phyloP scores from a whole-genome alignment of 2,113 vertebrate species.

The human (Homo sapiens) region DNA sequence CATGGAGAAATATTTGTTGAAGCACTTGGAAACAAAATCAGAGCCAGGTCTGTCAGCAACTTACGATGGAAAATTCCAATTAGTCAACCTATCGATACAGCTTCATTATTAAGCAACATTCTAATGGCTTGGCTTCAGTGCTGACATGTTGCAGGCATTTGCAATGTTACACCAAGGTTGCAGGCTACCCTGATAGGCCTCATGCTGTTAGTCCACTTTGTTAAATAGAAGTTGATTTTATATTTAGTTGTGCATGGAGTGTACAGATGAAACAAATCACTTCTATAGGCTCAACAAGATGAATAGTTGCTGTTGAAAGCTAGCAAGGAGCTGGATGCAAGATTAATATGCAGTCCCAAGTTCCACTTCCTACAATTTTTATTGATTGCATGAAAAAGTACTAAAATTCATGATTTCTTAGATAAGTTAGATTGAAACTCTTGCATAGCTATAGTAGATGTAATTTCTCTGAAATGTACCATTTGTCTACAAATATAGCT shows the following conservation, averaged over 20 bases:
- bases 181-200: slow-evolving; percentile 62
- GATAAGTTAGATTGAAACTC: slow-evolving; percentile 78
- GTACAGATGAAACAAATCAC: slow-evolving; percentile 83
- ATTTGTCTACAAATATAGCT: slow-evolving; percentile 62
- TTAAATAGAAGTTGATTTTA: slow-evolving; percentile 84
- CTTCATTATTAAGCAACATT: slow-evolving; percentile 41
- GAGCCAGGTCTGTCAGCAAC: slow-evolving; percentile 17
- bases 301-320: slow-evolving; percentile 81
- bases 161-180: slow-evolving; percentile 44
- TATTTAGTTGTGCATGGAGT: slow-evolving; percentile 82
- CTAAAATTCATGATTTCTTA: slow-evolving; percentile 71
- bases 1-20: not conserved
- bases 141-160: slow-evolving; percentile 51
- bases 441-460: slow-evolving; percentile 70
- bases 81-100: not conserved
- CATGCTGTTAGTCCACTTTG: slow-evolving; percentile 80
- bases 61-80: slow-evolving; percentile 49
- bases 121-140: slow-evolving; percentile 28
- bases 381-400: slow-evolving; percentile 82
- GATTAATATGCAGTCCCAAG: slow-evolving; percentile 86
- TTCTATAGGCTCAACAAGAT: slow-evolving; percentile 80
- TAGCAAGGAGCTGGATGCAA: slow-evolving; percentile 79
- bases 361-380: slow-evolving; percentile 82
- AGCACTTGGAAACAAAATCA: slow-evolving; percentile 38
- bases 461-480: slow-evolving; percentile 78